A percentile compares a stretch with the other conserved stretches of the same genome.
Conservation (phyloP, 2,797 vertebrate species). For the Peromyscus attwateri region DNA sequence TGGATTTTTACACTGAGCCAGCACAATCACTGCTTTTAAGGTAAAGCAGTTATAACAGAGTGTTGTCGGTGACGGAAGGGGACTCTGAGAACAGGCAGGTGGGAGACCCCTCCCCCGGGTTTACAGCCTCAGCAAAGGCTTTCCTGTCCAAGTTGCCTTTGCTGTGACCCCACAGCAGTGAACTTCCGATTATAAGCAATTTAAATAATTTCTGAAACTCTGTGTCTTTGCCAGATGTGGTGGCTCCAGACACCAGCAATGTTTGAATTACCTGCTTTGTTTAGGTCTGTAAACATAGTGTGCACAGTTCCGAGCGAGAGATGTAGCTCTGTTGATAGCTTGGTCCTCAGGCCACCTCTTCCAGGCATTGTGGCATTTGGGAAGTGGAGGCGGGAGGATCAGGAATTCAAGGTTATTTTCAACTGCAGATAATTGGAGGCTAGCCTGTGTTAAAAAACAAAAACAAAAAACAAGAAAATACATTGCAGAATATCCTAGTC, state of each 20-base stretch:
- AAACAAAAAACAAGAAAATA: not conserved
- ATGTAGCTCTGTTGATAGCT: not conserved
- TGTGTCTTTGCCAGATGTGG: conserved; percentile 6
- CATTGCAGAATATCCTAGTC: not conserved
- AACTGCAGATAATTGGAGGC: not conserved
- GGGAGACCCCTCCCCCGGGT: not conserved
- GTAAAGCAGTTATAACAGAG: not conserved
- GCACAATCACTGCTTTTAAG: not conserved
- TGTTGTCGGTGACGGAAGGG: not conserved
- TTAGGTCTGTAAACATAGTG: not conserved
- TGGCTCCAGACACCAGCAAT: not conserved
- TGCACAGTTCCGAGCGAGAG: not conserved
- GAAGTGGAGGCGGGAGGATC: not conserved
- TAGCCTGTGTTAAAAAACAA: not conserved
- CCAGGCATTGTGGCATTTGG: not conserved
- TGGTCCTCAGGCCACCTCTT: not conserved
- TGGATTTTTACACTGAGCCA: not conserved
- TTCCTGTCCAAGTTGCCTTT: not conserved
- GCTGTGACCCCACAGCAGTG: not conserved
- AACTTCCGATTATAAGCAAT: conserved; percentile 8
- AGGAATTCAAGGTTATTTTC: not conserved
- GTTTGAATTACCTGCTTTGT: conserved; percentile 41
- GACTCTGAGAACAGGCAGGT: not conserved
- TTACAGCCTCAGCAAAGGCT: not conserved
- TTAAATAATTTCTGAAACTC: conserved; percentile 30